Base-by-base conservation (phyloP, 2,888 invertebrate species). In the Agrotis ipsilon region DNA sequence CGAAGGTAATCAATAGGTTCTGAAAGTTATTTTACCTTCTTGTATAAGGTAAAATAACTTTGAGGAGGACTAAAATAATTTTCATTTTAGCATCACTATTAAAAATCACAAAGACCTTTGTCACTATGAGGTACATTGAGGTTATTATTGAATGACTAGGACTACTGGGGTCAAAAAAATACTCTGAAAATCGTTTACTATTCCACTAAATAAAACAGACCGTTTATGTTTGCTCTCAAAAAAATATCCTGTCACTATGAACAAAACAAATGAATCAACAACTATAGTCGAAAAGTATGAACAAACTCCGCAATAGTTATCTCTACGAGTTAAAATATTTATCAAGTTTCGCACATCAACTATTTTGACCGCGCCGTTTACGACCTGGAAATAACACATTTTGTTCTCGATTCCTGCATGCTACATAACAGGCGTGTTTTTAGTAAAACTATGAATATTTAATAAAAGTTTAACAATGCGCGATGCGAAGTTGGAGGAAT, bases 281-380 rank as follows among this genome's bases (percentile, higher is more conserved):
- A 59, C 60, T 58, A 27, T 24, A 13, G 51, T 62, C 27, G 54
- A 65, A 54, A 54, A 27, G 32, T 32, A 66, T 45, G 24, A 66
- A 32, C 48, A 61, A 65, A 76, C 49, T 64, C 18, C 39, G 48
- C 27, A 51, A 80, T 57, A 71, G 72, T 75, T 75, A 39, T 55
- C 60, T 66, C 52, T 6, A 32, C 13, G 60, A 70, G 65, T 73
- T 84, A 73, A 80, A 83, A 73, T 80, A 78, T 83, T 82, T 62
- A 68, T 80, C 68, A 71, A 77, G 72, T 73, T 80, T 68, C 61
- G 64, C 51, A 75, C 72, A 64, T 80, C 65, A 77, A 82, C 80
- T 70, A 74, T 75, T 81, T 39, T 67, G 67, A 71, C 55, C 66
- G 57, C 58, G 64, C 57, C 54, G 60, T 46, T 21, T 46, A 43